These are phyloP conservation scores for Pluvianellus socialis DNA, from an alignment of 2,113 vertebrate species.

Conservation along the genomic window DNA sequence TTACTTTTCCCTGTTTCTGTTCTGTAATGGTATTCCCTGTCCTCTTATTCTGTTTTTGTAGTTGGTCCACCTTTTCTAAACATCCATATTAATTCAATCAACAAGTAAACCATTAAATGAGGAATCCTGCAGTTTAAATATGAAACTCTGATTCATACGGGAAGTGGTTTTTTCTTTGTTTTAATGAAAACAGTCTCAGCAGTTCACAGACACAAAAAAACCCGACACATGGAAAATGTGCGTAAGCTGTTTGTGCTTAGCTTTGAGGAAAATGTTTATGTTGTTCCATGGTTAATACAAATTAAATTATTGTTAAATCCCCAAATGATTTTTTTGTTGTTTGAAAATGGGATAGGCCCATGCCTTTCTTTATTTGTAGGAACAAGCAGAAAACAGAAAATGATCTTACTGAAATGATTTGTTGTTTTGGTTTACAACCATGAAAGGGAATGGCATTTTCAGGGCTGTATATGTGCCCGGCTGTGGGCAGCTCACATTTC, in stretches of 20 bases:
- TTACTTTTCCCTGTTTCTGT: background rate
- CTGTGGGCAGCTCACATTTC: background rate
- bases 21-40: background rate
- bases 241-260: constrained; percentile 57
- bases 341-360: background rate
- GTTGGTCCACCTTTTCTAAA: background rate
- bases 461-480: background rate
- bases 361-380: background rate
- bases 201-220: constrained; percentile 2
- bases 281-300: constrained; percentile 34
- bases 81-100: constrained; percentile 5
- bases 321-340: constrained; percentile 36
- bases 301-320: constrained; percentile 35
- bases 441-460: background rate
- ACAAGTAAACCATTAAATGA: constrained; percentile 11
- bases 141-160: constrained; percentile 49
- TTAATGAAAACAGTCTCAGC: constrained; percentile 63
- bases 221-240: constrained; percentile 57
- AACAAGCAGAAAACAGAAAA: constrained; percentile 23
- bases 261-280: constrained; percentile 60
- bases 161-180: constrained; percentile 59
- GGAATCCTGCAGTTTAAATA: constrained; percentile 19
- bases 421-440: constrained; percentile 46
- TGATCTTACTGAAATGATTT: constrained; percentile 31
- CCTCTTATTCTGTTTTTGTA: background rate